phyloP scores from a whole-genome alignment of 2,113 vertebrate genomes.

The Talpa occidentalis region DNA sequence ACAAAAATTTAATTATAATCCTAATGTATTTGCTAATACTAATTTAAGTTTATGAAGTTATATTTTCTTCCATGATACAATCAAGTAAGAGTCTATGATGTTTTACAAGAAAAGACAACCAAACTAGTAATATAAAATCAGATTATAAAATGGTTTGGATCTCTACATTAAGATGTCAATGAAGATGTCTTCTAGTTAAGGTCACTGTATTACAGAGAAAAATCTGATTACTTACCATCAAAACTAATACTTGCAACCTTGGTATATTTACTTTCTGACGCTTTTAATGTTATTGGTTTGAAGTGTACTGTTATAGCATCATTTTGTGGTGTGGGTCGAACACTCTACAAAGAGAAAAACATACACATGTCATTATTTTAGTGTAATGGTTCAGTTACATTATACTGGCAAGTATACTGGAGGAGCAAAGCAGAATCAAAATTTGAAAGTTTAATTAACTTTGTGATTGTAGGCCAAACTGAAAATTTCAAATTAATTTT shows the following conservation, averaged over 20 bases:
- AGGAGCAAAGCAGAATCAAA: slow-evolving; percentile 43
- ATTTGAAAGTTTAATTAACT: slow-evolving; percentile 1
- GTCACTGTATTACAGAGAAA: slow-evolving; percentile 8
- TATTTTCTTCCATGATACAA: slow-evolving; percentile 45
- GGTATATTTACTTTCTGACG: slow-evolving; percentile 97
- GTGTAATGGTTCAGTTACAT: neutral
- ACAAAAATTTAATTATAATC: neutral
- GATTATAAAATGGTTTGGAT: neutral
- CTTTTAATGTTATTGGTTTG: slow-evolving; percentile 97
- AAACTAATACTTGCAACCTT: slow-evolving; percentile 99
- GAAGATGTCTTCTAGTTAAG: neutral
- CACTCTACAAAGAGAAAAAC: slow-evolving; percentile 89
- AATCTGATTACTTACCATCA: slow-evolving; percentile 92
- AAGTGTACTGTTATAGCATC: slow-evolving; percentile 96
- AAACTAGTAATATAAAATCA: neutral
- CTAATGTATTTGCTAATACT: slow-evolving; percentile 17
- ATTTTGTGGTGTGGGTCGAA: slow-evolving; percentile 96
- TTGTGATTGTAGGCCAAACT: neutral
- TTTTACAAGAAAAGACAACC: slow-evolving; percentile 19
- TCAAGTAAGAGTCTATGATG: slow-evolving; percentile 4
- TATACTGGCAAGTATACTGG: neutral
- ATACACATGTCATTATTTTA: neutral
- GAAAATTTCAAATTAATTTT: slow-evolving; percentile 35
- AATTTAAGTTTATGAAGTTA: slow-evolving; percentile 46
- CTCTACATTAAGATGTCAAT: slow-evolving; percentile 11